phyloP scores from a whole-genome alignment of 2,888 invertebrate genomes.

The Lasioglossum oenotherae region DNA sequence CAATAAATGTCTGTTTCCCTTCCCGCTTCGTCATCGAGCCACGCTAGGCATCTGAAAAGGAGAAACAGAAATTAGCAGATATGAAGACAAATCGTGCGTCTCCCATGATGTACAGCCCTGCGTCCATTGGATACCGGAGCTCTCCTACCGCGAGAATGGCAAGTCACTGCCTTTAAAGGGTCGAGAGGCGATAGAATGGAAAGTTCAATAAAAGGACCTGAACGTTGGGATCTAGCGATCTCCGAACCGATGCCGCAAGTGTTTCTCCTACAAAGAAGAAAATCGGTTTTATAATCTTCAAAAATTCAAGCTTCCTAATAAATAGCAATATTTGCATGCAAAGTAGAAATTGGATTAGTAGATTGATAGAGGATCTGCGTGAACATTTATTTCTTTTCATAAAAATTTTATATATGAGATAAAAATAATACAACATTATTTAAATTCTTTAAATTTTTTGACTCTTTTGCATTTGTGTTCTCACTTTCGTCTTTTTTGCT shows the following conservation, averaged over 20 bases:
- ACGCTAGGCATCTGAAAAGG: neutral
- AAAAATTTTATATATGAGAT: no score
- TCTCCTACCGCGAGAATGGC: slow-evolving; percentile 38
- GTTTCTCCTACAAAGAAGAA: slow-evolving; percentile 27
- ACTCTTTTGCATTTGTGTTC: no score
- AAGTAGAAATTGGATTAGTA: no score
- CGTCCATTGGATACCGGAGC: neutral
- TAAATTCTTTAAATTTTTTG: no score
- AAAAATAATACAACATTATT: no score
- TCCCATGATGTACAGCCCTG: slow-evolving; percentile 31
- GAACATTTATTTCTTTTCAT: no score
- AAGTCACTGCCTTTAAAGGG: slow-evolving; percentile 61
- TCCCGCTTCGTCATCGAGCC: slow-evolving; percentile 6
- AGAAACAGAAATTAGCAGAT: slow-evolving; percentile 38
- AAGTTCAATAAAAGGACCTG: slow-evolving; percentile 31
- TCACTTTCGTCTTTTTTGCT: neutral
- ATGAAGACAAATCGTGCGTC: slow-evolving; percentile 46
- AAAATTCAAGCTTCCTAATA: neutral
- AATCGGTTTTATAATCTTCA: no score
- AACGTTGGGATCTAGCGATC: slow-evolving; percentile 24
- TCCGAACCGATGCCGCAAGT: neutral
- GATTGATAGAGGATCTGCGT: no score
- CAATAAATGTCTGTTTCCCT: neutral
- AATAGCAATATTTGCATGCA: neutral
- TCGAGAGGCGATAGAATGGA: slow-evolving; percentile 42